phyloP scores from a whole-genome alignment of 2,113 vertebrate genomes.

The Pica pica region DNA sequence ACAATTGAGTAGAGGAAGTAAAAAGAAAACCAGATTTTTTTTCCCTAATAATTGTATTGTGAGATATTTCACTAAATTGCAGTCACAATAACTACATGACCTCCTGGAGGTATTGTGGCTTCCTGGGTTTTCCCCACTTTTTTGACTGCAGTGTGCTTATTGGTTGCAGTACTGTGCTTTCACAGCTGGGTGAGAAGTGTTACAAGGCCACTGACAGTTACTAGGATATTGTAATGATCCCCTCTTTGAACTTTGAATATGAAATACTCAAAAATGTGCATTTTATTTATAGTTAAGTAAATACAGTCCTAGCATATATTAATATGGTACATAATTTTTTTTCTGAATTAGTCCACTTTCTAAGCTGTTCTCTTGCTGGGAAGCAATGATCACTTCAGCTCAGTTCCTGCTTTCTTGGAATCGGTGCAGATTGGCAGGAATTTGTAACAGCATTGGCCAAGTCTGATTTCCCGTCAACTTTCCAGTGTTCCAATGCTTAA shows the following conservation, averaged over 20 bases:
- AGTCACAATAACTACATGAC: not conserved
- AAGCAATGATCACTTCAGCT: not conserved
- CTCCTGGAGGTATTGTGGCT: not conserved
- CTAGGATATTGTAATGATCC: not conserved
- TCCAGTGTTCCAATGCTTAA: constrained; percentile 43
- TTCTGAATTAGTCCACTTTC: constrained; percentile 12
- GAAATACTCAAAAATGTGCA: not conserved
- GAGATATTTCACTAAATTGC: not conserved
- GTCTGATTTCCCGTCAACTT: constrained; percentile 54
- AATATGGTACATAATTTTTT: not conserved
- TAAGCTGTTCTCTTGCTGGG: not conserved
- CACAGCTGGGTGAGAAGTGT: not conserved
- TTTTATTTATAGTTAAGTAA: not conserved
- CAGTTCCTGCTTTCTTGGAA: constrained; percentile 45
- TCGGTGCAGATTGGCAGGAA: not conserved
- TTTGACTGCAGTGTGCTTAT: not conserved
- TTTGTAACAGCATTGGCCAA: constrained; percentile 7
- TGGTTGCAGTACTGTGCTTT: not conserved
- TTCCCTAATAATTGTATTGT: not conserved
- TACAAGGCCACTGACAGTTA: not conserved
- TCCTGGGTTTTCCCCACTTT: not conserved
- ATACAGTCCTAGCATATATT: not conserved
- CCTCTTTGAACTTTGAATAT: not conserved
- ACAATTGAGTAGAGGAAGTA: not conserved
- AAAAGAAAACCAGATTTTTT: not conserved